phyloP scores from a whole-genome alignment of 1,140 invertebrate species.

The Zaprionus nigranus region DNA sequence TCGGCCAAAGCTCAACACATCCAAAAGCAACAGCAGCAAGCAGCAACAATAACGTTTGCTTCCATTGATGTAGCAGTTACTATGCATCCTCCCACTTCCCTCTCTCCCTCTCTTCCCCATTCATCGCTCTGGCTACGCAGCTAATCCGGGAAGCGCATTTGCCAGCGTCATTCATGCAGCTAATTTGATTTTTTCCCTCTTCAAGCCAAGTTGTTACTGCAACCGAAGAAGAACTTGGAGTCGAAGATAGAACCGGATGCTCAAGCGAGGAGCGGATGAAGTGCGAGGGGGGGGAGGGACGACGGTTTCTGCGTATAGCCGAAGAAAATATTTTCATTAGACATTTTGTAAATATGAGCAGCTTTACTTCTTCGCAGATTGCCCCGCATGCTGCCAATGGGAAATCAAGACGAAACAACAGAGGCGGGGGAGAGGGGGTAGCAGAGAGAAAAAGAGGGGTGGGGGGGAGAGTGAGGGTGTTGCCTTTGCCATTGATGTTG shows the following conservation, averaged over 20 bases:
- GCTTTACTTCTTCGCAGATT: constrained; percentile 56
- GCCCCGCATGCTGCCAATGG: constrained; percentile 54
- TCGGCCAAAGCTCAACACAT: constrained; percentile 12
- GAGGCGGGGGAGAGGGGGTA: background rate
- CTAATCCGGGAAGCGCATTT: constrained; percentile 72
- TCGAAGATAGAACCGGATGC: background rate
- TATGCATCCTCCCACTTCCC: background rate
- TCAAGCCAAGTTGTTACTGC: constrained; percentile 16
- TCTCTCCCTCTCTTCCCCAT: background rate
- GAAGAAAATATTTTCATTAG: constrained; percentile 79
- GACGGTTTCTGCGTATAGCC: background rate
- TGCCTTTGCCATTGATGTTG: constrained; percentile 20
- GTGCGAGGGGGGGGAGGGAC: background rate
- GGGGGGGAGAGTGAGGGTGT: background rate
- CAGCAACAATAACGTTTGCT: constrained; percentile 26
- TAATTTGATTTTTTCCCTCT: constrained; percentile 72
- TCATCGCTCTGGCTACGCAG: constrained; percentile 36
- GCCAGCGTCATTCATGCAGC: constrained; percentile 74
- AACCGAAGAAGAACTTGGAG: background rate
- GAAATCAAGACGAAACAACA: constrained; percentile 38
- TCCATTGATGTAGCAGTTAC: constrained; percentile 36
- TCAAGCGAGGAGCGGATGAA: background rate
- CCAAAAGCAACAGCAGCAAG: constrained; percentile 4
- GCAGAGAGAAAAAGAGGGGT: background rate
- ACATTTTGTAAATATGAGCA: constrained; percentile 81